A percentile compares a stretch with the other conserved stretches of the same genome.
Evolutionary conservation across 1,140 invertebrate genomes (phyloP).

Genomic region (Aphelinus certus): DNA sequence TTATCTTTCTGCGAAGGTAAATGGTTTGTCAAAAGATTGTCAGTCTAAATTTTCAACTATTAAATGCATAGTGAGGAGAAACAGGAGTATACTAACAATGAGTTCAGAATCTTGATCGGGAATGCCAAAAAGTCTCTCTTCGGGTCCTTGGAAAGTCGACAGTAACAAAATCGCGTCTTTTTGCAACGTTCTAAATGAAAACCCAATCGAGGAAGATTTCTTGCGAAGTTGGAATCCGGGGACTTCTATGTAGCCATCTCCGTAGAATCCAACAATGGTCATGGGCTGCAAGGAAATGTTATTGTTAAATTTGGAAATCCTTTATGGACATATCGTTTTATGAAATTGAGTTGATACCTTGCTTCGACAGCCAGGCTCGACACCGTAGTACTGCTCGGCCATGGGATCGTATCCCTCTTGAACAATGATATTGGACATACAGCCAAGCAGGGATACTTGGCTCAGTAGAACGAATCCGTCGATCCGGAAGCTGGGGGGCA

Average conservation of each 20-base stretch:
- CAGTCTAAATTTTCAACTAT: background rate
- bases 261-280: slow-evolving; percentile 77
- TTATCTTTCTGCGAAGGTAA: slow-evolving; percentile 60
- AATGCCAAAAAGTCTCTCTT: slow-evolving; percentile 52
- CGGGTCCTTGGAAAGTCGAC: slow-evolving; percentile 73
- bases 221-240: slow-evolving; percentile 73
- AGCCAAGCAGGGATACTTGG: slow-evolving; percentile 76
- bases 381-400: slow-evolving; percentile 75
- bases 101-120: slow-evolving; percentile 40
- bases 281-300: slow-evolving; percentile 63
- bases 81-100: too few relatives aligned
- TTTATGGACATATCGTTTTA: slow-evolving; percentile 26
- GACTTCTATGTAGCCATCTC: slow-evolving; percentile 82
- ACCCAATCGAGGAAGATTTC: slow-evolving; percentile 72
- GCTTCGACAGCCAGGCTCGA: slow-evolving; percentile 78
- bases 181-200: slow-evolving; percentile 82
- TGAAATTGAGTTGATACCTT: slow-evolving; percentile 65
- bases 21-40: background rate
- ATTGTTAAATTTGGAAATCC: too few relatives aligned
- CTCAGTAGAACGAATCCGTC: slow-evolving; percentile 57
- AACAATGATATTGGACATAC: slow-evolving; percentile 81
- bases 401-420: slow-evolving; percentile 74
- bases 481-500: slow-evolving; percentile 74
- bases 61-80: too few relatives aligned
- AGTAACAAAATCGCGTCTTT: slow-evolving; percentile 77